Conservation (phyloP, 2,888 invertebrate species). For the Cancer borealis region DNA sequence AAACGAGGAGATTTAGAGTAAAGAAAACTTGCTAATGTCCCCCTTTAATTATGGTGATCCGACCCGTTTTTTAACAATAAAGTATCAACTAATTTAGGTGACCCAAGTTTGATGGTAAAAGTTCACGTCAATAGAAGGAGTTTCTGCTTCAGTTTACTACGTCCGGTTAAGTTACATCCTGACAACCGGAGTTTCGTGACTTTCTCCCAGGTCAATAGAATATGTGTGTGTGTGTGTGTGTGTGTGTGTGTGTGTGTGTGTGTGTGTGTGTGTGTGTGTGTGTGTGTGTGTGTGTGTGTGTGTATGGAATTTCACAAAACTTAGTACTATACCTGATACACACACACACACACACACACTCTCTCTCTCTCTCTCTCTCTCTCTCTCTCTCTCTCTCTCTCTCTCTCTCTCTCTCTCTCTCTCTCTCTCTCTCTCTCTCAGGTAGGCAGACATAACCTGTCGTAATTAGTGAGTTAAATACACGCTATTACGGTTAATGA, state of each 20-base stretch:
- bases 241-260: conserved; percentile 27
- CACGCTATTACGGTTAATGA: neutral
- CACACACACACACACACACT: too few relatives aligned
- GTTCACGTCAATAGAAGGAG: neutral
- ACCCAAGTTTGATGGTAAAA: neutral
- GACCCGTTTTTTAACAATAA: neutral
- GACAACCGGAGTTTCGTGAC: neutral
- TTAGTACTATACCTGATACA: too few relatives aligned
- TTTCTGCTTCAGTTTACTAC: neutral
- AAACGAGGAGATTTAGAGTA: neutral
- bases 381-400: too few relatives aligned
- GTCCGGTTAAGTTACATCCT: neutral
- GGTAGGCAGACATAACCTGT: neutral
- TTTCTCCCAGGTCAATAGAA: neutral
- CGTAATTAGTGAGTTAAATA: neutral
- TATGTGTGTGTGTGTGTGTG: neutral
- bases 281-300: neutral
- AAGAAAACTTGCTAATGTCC: neutral
- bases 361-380: too few relatives aligned
- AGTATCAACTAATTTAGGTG: neutral
- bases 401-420: too few relatives aligned
- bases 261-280: conserved; percentile 27
- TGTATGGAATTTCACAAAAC: too few relatives aligned
- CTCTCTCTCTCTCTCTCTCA: neutral
- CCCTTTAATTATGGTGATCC: neutral